Evolutionary conservation across 2,113 vertebrate species (phyloP).

Genomic region (Upupa epops): DNA sequence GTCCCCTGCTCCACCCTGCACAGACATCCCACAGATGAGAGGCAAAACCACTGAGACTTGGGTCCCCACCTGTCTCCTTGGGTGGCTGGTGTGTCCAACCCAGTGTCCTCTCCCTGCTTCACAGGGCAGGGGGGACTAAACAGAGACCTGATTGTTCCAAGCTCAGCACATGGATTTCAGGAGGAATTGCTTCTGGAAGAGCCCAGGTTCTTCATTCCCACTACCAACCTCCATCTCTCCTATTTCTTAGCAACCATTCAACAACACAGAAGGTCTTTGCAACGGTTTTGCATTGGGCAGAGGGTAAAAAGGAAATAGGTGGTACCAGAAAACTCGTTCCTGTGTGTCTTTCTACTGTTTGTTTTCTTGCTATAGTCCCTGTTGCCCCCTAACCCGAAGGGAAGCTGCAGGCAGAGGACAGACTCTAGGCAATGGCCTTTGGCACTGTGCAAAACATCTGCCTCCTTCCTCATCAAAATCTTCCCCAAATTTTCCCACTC

Average conservation of each 20-base stretch:
- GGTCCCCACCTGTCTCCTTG: fast-evolving
- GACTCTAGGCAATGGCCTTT: background rate
- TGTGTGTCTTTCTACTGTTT: background rate
- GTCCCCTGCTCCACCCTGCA: background rate
- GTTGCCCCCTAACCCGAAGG: background rate
- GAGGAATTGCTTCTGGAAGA: background rate
- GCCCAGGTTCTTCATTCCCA: background rate
- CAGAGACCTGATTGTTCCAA: fast-evolving
- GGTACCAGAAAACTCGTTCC: background rate
- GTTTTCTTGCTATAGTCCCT: background rate
- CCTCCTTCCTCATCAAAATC: background rate
- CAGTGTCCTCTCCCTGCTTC: background rate
- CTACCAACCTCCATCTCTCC: background rate
- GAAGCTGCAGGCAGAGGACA: background rate
- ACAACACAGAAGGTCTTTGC: background rate
- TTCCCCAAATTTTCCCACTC: background rate
- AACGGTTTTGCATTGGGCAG: background rate
- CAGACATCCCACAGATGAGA: background rate
- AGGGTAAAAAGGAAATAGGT: background rate
- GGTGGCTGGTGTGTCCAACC: too few species aligned
- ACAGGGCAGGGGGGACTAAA: fast-evolving
- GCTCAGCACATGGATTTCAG: background rate
- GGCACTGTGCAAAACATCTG: background rate
- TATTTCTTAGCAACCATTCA: background rate
- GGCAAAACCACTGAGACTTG: fast-evolving